Evolutionary conservation across 2,888 invertebrate genomes (phyloP).

Genomic region (Pelosia muscerda): DNA sequence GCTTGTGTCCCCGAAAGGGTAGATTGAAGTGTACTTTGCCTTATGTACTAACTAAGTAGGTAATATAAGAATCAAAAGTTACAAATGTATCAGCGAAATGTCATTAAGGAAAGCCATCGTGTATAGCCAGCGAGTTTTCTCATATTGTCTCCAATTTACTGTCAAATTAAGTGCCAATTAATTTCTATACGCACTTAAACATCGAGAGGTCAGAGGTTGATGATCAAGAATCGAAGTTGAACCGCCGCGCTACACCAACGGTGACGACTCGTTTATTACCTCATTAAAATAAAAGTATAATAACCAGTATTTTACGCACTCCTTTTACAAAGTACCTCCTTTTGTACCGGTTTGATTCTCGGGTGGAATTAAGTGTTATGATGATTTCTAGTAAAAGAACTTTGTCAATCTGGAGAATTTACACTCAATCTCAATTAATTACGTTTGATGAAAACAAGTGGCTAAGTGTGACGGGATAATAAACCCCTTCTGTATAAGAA

Average conservation of each 20-base stretch:
- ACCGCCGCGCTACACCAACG: background rate
- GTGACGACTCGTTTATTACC: no score
- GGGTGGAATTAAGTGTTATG: no score
- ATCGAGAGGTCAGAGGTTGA: background rate
- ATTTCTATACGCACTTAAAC: background rate
- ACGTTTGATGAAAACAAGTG: background rate
- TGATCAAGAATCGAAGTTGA: background rate
- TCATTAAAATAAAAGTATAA: no score
- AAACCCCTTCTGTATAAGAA: background rate
- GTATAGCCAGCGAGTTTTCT: background rate
- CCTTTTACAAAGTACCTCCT: no score
- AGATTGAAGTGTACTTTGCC: background rate
- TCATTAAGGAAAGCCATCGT: background rate
- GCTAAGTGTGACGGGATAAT: background rate
- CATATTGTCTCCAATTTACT: background rate
- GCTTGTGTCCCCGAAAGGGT: background rate
- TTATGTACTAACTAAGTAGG: background rate
- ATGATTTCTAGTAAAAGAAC: no score
- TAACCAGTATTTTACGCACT: no score
- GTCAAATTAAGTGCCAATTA: background rate
- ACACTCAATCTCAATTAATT: no score
- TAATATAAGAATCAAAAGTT: no score
- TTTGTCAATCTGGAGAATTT: no score
- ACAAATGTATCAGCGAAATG: background rate
- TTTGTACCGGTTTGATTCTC: no score